Percentiles rank a stretch among this genome's conserved stretches.
These are phyloP conservation scores for Coenobita brevimanus DNA, from an alignment of 1,140 invertebrate species.

Conservation along the genomic window DNA sequence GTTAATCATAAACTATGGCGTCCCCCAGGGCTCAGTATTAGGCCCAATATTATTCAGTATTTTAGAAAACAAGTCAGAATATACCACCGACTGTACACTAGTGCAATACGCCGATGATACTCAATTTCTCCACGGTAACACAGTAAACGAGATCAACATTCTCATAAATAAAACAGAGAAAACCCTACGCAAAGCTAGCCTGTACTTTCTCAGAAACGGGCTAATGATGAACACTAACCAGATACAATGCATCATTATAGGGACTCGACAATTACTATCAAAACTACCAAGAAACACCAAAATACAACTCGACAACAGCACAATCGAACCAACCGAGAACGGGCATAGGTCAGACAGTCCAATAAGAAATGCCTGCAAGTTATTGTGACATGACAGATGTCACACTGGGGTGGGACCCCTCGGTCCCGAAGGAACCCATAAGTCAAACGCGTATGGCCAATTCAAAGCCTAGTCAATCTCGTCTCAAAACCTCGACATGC, in stretches of 20 bases:
- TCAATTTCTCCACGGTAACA: background rate
- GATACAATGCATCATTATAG: background rate
- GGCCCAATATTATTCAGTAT: too few relatives aligned
- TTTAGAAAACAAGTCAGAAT: too few relatives aligned
- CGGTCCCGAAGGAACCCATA: too few relatives aligned
- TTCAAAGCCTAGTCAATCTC: too few relatives aligned
- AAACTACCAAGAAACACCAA: background rate
- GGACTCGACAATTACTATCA: background rate
- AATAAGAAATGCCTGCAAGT: too few relatives aligned
- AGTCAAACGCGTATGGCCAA: too few relatives aligned
- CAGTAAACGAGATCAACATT: background rate
- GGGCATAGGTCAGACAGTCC: too few relatives aligned
- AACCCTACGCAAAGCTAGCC: background rate
- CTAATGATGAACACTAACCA: background rate
- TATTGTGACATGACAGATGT: too few relatives aligned
- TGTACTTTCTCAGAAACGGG: background rate
- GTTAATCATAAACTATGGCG: too few relatives aligned
- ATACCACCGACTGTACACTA: background rate
- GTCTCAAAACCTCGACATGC: too few relatives aligned
- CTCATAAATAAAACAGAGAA: background rate
- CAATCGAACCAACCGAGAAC: background rate
- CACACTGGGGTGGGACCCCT: too few relatives aligned
- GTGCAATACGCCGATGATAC: conserved; percentile 11
- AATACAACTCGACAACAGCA: background rate
- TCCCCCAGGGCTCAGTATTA: too few relatives aligned